Percentiles rank a stretch among this genome's conserved stretches.
These are phyloP conservation scores for Neuroterus valhalla DNA, from an alignment of 1,140 invertebrate species.

Conservation along the genomic window DNA sequence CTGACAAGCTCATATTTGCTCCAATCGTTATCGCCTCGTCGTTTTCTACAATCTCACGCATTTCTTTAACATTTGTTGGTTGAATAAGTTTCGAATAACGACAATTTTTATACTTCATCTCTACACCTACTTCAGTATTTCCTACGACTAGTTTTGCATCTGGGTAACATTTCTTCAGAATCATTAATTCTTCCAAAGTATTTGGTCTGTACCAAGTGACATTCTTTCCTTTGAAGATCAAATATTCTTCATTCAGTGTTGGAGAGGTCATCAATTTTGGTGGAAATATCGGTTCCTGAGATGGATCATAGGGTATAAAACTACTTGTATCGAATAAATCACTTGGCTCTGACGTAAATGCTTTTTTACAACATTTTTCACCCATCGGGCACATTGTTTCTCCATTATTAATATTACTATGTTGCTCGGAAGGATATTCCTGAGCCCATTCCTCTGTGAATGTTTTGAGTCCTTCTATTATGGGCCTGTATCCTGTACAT, in stretches of 20 bases:
- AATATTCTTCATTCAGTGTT: constrained; percentile 78
- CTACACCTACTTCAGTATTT: constrained; percentile 94
- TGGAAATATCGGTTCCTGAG: constrained; percentile 96
- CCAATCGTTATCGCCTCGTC: constrained; percentile 83
- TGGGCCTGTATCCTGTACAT: constrained; percentile 93
- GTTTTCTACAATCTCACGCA: constrained; percentile 77
- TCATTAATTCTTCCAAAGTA: constrained; percentile 80
- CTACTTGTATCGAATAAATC: constrained; percentile 80
- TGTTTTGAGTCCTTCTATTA: constrained; percentile 90
- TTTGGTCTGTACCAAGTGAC: constrained; percentile 89
- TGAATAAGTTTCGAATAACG: constrained; percentile 88
- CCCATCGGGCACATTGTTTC: constrained; percentile 77
- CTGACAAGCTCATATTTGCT: constrained; percentile 85
- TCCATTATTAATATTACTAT: constrained; percentile 25
- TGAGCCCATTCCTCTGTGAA: constrained; percentile 87
- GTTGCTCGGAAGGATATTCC: constrained; percentile 45
- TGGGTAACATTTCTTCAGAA: constrained; percentile 84
- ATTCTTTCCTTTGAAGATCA: constrained; percentile 82
- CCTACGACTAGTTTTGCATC: constrained; percentile 91
- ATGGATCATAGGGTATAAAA: constrained; percentile 86
- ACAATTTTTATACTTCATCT: constrained; percentile 92
- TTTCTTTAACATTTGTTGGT: constrained; percentile 82
- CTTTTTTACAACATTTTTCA: constrained; percentile 77
- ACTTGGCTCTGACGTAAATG: constrained; percentile 68
- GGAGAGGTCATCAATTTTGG: constrained; percentile 83